phyloP scores from a whole-genome alignment of 2,888 invertebrate genomes.

The Schizotus pectinicornis region DNA sequence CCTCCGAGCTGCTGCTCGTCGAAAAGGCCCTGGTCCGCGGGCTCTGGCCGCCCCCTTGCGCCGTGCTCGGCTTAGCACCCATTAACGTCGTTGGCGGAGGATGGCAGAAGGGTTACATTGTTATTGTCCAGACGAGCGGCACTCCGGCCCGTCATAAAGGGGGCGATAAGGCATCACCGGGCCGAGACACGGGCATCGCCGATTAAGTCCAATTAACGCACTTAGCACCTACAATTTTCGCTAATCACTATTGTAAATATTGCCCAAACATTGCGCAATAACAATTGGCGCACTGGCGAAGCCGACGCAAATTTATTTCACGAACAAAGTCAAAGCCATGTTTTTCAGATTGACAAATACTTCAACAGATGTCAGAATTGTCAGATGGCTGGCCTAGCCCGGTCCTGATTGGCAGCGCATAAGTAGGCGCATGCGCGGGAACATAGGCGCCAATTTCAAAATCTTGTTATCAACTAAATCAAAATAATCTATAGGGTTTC shows the following conservation, averaged over 20 bases:
- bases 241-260: slow-evolving; percentile 6
- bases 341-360: slow-evolving; percentile 34
- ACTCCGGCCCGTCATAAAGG: slow-evolving; percentile 57
- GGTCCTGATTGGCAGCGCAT: slow-evolving; percentile 7
- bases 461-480: too few relatives aligned
- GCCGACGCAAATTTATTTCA: slow-evolving; percentile 35
- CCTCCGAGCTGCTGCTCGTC: slow-evolving; percentile 62
- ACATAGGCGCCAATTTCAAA: neutral
- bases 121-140: neutral
- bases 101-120: neutral
- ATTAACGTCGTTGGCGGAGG: slow-evolving; percentile 56
- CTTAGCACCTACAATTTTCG: slow-evolving; percentile 19
- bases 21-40: slow-evolving; percentile 79
- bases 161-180: slow-evolving; percentile 58
- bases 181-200: slow-evolving; percentile 62
- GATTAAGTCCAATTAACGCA: slow-evolving; percentile 17
- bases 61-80: slow-evolving; percentile 87
- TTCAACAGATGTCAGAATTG: slow-evolving; percentile 43
- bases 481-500: too few relatives aligned
- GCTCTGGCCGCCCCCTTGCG: slow-evolving; percentile 75
- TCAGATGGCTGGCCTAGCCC: neutral
- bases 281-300: slow-evolving; percentile 35
- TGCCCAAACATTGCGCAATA: slow-evolving; percentile 31
- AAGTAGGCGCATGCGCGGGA: neutral
- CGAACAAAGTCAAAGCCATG: slow-evolving; percentile 33